Evolutionary conservation across 2,113 vertebrate species (phyloP), one percentile per base, ranked within the genome.

Genomic region (Philantomba maxwellii): DNA sequence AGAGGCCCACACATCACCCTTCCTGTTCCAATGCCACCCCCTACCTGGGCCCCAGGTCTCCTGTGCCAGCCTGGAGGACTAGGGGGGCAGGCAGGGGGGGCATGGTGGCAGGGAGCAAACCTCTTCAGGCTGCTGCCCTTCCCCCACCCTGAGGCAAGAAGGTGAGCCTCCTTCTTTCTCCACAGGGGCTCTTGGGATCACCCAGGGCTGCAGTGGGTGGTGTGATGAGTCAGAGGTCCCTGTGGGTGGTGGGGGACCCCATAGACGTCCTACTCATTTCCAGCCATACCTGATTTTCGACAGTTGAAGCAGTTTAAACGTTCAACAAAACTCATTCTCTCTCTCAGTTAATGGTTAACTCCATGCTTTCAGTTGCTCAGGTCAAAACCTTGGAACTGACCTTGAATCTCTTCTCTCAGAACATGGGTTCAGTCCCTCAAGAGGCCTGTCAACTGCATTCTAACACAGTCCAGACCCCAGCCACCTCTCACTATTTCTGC

Each of bases 11-110:
- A 75, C 45, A 53, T 45, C 3, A 2, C 14, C 17, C n/a, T 23
- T 89, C 45, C 60, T 36, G 43, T 92, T 57, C 77, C 28, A 62
- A 43, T 12, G 36, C 47, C n/a, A 36, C 7, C 7, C 2, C 8
- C 47, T 36, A 14, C 86, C n/a, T 8, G 36, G 33, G 47, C 21
- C 62, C 53, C 3, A 5, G 70, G 73, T 5, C 93, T 51, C 33
- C 75, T 25, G 19, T 43, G n/a, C 66, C 49, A 81, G 87, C 75
- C 55, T 45, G 26, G 28, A 11, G 21, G n/a, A 60, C 39, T 60
- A 0, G n/a, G 10, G 4, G 66, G 5, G 0, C 2, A n/a, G 4
- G 64, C 1, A 10, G 28, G 7, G 4, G 64, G n/a, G 19, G 2
- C 19, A 5, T 70, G 64, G 19, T 2, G 0, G n/a, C 19, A 26